Evolutionary conservation across 2,113 vertebrate species (phyloP), one percentile per base, ranked within the genome.

Genomic region (Bufo bufo): DNA sequence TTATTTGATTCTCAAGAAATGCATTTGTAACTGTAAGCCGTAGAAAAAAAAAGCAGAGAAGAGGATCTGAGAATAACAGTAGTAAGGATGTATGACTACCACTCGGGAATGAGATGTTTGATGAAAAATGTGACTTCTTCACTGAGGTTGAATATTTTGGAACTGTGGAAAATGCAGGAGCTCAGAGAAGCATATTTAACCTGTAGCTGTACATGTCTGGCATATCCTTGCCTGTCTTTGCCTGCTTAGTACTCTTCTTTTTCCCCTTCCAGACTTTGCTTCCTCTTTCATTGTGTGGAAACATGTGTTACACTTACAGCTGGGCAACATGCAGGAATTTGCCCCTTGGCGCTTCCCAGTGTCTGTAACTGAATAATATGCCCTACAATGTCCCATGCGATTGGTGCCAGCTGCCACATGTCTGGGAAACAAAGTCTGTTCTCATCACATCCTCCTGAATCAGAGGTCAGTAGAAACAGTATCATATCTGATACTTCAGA

Each of bases 271-370:
- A 23, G 65, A 9, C 20, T 17, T 23, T 23, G 12, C 6, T 43
- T 50, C 74, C 74, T 49, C 13, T 49, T n/a, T 54, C 75, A n/a
- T 52, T 17, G 5, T 74, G 49, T 74, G 72, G 23, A 63, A 12
- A 85, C 4, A 8, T 45, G 61, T 43, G 63, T 81, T 66, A 12
- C 50, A 66, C 69, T 87, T 69, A 81, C 85, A 87, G 85, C 85
- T 77, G 86, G 85, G 69, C 86, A 88, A 88, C 86, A 75, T 49
- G 65, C 66, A 63, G 79, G 86, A 88, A 88, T 88, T 88, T 83
- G 66, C 86, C 86, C 79, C 77, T 49, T 82, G 69, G 79, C 80
- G 58, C 56, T 88, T 88, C 69, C 52, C 86, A 88, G 33, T 87
- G 78, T 72, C 86, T 82, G 11, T n/a, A 72, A 33, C 23, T 45